Evolutionary conservation across 2,113 vertebrate species (phyloP).

Genomic region (Esox niger): DNA sequence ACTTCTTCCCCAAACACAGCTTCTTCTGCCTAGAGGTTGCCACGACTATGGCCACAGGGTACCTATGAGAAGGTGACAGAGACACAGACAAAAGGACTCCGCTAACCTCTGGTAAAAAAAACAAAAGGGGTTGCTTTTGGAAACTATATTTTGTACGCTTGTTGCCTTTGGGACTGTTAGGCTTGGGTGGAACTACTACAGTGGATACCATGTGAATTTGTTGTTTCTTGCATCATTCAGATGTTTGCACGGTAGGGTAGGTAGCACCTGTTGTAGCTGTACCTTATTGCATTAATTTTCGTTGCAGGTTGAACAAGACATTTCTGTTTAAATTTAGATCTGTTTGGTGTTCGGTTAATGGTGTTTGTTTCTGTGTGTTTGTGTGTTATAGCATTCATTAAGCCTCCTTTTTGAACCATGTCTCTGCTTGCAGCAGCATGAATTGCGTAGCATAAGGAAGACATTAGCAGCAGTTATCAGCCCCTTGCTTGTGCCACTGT

Average conservation of each 20-base stretch:
- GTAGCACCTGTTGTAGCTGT: neutral
- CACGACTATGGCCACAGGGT: conserved; percentile 57
- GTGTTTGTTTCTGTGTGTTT: neutral
- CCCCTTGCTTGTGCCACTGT: conserved; percentile 56
- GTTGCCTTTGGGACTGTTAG: neutral
- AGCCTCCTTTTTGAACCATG: no score
- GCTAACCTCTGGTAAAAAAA: conserved; percentile 60
- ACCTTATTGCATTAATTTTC: neutral
- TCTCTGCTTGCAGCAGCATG: conserved; percentile 9
- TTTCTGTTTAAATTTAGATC: neutral
- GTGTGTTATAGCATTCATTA: neutral
- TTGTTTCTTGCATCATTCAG: neutral
- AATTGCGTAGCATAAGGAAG: conserved; percentile 40
- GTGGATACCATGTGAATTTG: no score
- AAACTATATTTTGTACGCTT: neutral
- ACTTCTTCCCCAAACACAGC: conserved; percentile 55
- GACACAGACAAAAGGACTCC: conserved; percentile 50
- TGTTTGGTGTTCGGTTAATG: neutral
- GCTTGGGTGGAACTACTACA: neutral
- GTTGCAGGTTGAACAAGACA: neutral
- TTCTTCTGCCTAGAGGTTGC: conserved; percentile 49
- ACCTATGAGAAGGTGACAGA: conserved; percentile 65
- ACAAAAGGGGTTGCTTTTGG: conserved; percentile 17
- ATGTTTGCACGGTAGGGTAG: neutral
- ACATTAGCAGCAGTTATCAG: conserved; percentile 55